Base-by-base conservation (phyloP, 2,888 invertebrate genomes). In the Acanthosepion pharaonis region DNA sequence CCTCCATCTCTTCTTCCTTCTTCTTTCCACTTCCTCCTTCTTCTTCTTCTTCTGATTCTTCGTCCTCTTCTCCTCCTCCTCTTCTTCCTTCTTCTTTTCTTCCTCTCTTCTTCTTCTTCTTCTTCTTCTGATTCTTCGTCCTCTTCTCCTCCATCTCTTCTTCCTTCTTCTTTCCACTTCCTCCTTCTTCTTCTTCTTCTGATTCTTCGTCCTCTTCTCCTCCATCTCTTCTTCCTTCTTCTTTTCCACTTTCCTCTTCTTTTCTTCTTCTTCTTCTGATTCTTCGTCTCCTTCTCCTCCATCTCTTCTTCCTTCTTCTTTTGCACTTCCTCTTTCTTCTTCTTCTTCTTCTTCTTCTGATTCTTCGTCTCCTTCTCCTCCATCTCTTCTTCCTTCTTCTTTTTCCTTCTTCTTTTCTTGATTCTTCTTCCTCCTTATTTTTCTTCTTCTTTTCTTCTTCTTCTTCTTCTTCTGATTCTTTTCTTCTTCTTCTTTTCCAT, bases 151-250 rank as follows among this genome's bases (percentile, higher is more conserved):
- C n/a, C n/a, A n/a, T n/a, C n/a, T 95, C 91, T 78, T 49, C 6
- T 55, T 20, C 55, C 42, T 51, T 0, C 8, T 91, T 20, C 33
- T 55, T n/a, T n/a, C n/a, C n/a, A n/a, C n/a, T n/a, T n/a, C 64
- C 64, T 53, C 93, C 42, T 42, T 42, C 42, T 42, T 42, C 42
- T 42, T 42, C 42, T 42, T 42, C 42, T 42, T 42, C 33, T 33
- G 33, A 33, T 33, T 33, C 42, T 42, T 42, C 42, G 2, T 64
- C 64, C 78, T 64, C 64, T 51, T 94, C 94, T 94, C 91, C 51
- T 94, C 53, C 49, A 2, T 64, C 94, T n/a, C 94, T 1, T 91
- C 8, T 25, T 92, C 91, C 20, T 55, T 15, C 49, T 8, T 94
- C 94, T 9, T 55, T 33, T 33, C 33, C 33, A 33, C 8, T 33